These are phyloP conservation scores for Drosophila ochracea DNA, from an alignment of 2,888 invertebrate species.

Conservation along the genomic window DNA sequence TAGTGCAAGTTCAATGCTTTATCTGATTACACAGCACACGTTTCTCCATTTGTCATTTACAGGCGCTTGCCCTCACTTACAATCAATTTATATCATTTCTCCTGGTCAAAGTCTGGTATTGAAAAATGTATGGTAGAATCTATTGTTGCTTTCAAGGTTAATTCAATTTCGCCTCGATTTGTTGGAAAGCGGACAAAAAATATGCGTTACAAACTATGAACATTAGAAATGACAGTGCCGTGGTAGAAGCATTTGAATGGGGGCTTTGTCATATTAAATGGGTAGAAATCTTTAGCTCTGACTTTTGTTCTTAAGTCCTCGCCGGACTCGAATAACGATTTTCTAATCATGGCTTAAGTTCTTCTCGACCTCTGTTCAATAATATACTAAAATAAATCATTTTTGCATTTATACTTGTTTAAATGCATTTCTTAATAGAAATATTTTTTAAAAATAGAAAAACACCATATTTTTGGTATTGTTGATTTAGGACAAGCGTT, in stretches of 20 bases:
- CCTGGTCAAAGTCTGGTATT: neutral
- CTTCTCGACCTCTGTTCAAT: neutral
- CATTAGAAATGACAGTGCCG: neutral
- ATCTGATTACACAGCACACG: slow-evolving; percentile 50
- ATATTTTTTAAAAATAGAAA: neutral
- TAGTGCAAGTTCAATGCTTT: slow-evolving; percentile 45
- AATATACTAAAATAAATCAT: neutral
- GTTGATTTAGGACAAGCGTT: no score
- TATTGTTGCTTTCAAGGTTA: slow-evolving; percentile 60
- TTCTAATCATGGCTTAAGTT: neutral
- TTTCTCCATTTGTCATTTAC: slow-evolving; percentile 29
- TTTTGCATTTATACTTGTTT: neutral
- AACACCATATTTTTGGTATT: neutral
- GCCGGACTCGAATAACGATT: no score
- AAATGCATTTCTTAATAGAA: neutral
- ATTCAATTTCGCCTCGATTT: slow-evolving; percentile 53
- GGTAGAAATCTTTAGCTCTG: neutral
- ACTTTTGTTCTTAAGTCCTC: no score
- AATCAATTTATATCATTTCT: slow-evolving; percentile 25
- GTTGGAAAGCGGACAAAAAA: slow-evolving; percentile 1
- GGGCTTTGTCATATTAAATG: neutral
- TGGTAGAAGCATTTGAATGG: neutral
- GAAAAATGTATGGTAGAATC: slow-evolving; percentile 29
- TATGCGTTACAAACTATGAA: neutral
- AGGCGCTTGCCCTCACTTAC: slow-evolving; percentile 31